phyloP scores from a whole-genome alignment of 30 jellyfish, hydroid and myxozoan species.

The Aurelia coerulea region DNA sequence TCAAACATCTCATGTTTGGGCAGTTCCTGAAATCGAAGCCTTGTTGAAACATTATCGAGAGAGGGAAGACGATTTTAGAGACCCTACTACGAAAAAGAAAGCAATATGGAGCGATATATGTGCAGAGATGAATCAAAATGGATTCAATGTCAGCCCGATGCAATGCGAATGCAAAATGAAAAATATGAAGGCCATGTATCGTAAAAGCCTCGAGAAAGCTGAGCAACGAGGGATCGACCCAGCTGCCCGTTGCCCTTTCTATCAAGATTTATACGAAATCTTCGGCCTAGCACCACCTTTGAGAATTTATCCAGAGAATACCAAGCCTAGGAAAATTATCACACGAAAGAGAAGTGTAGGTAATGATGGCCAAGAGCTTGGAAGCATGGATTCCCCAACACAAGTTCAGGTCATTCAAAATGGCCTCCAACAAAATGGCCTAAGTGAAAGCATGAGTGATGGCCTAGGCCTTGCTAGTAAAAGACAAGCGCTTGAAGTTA shows the following conservation, averaged over 20 bases:
- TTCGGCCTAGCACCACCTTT: constrained; percentile 69
- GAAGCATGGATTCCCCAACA: constrained; percentile 18
- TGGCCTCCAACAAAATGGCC: constrained; percentile 46
- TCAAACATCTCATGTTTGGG: constrained; percentile 54
- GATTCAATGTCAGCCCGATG: constrained; percentile 49
- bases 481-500: constrained; percentile 23
- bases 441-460: constrained; percentile 1
- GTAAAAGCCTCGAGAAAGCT: constrained; percentile 62
- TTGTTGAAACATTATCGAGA: constrained; percentile 42
- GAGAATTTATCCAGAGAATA: constrained; percentile 45
- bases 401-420: constrained; percentile 24
- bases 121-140: constrained; percentile 48
- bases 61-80: constrained; percentile 59
- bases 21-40: constrained; percentile 41
- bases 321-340: neutral
- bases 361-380: constrained; percentile 2
- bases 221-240: constrained; percentile 36
- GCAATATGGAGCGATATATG: constrained; percentile 74
- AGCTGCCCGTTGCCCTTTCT: constrained; percentile 62
- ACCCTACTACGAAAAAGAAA: constrained; percentile 65
- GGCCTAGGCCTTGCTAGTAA: neutral
- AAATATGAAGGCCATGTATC: constrained; percentile 69
- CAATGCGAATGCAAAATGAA: constrained; percentile 78
- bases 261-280: constrained; percentile 61
- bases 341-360: constrained; percentile 32